Percentiles rank a stretch among this genome's conserved stretches.
phyloP scores from a whole-genome alignment of 2,888 invertebrate genomes.

The Euzophera pinguis region DNA sequence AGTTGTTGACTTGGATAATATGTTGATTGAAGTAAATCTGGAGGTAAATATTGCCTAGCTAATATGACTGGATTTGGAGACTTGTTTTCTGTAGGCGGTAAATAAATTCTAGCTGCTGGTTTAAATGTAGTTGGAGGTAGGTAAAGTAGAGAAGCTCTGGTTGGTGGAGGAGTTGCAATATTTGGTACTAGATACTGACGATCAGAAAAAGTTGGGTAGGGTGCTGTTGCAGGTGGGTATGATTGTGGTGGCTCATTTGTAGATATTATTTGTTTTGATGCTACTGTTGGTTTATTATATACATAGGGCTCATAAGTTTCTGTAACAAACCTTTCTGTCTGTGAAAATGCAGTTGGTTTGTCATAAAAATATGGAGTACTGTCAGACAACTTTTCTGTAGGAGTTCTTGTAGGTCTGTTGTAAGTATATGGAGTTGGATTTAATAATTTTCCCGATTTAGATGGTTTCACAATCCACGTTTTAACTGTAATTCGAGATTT shows the following conservation, averaged over 20 bases:
- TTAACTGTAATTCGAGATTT: constrained; percentile 67
- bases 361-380: constrained; percentile 48
- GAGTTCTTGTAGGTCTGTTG: constrained; percentile 39
- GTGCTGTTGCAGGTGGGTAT: constrained; percentile 38
- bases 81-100: constrained; percentile 41
- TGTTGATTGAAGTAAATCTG: constrained; percentile 31
- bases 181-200: constrained; percentile 35
- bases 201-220: constrained; percentile 36
- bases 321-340: constrained; percentile 28
- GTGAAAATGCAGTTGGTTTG: constrained; percentile 31
- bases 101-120: constrained; percentile 47
- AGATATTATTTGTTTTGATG: constrained; percentile 37
- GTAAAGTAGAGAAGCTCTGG: constrained; percentile 45
- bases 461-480: constrained; percentile 70
- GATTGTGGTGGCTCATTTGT: constrained; percentile 34
- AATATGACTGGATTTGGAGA: constrained; percentile 27
- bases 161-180: constrained; percentile 34
- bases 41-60: constrained; percentile 51
- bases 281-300: constrained; percentile 31
- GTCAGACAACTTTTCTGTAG: constrained; percentile 37
- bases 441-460: constrained; percentile 48
- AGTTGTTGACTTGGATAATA: constrained; percentile 41
- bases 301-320: constrained; percentile 35
- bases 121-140: constrained; percentile 56
- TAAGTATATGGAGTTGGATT: constrained; percentile 54